Evolutionary conservation across 2,797 vertebrate genomes (phyloP), one percentile per base, ranked within the genome.

Genomic region (Epinephelus coioides): DNA sequence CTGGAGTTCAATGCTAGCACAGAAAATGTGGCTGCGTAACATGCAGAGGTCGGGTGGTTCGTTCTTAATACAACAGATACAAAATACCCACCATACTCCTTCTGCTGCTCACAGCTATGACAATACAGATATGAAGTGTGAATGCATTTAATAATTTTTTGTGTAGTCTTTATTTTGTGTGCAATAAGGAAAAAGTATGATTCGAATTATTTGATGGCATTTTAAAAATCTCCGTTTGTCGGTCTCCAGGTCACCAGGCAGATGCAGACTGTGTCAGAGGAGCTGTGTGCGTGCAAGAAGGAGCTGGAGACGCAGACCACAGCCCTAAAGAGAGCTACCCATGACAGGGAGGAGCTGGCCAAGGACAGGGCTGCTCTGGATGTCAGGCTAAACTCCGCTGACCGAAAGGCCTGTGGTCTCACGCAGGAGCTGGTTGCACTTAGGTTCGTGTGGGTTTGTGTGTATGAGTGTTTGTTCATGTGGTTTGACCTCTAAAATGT

Each of bases 311-410:
- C 79, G 13, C 96, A 96, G 82, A 85, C 76, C 66, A 73, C 89
- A 43, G 80, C 89, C 61, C 92, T 96, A 46, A 93, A 93, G 87
- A 92, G 82, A 83, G 87, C 83, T 2, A 77, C 70, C 10, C 77
- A 73, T 55, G 94, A 96, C 67, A 93, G 94, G 82, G 95, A 95
- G 62, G 93, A 95, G 50, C 82, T 96, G 85, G 91, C 94, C 54
- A 92, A 94, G 76, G 94, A 96, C 81, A 93, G 84, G 87, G 94
- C 93, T 71, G 88, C 88, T 70, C 91, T 97, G 86, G 92, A 91
- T 55, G 94, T 96, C 87, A 92, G 91, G 81, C 93, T 96, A 62
- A 93, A 92, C 60, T 89, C 94, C 11, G 88, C 95, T 79, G 95
- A 95, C 57, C 91, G 94, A 83, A 96, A 95, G 80, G 77, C 87